Conservation (phyloP, 2,113 vertebrate species). For the Origma solitaria region DNA sequence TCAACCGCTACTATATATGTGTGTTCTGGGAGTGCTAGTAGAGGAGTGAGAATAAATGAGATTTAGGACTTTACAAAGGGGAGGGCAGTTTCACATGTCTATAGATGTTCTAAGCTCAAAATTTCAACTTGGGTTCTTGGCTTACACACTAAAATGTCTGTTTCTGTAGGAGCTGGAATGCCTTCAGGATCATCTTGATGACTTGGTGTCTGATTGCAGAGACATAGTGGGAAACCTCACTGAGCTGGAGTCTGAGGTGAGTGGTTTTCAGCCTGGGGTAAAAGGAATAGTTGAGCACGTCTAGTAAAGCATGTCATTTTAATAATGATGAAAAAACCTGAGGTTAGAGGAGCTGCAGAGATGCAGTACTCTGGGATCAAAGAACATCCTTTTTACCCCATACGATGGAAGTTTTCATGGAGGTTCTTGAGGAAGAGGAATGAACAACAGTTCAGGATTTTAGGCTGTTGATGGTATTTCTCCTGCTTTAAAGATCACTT, state of each 20-base stretch:
- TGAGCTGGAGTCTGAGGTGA: conserved; percentile 93
- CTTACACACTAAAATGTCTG: background rate
- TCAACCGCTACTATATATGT: rapidly evolving
- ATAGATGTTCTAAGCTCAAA: background rate
- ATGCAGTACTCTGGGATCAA: background rate
- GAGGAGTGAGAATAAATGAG: background rate
- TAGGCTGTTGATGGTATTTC: background rate
- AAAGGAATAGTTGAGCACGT: background rate
- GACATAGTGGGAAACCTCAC: conserved; percentile 95
- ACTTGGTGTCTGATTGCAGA: conserved; percentile 85
- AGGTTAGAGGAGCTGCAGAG: background rate
- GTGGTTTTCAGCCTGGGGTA: background rate
- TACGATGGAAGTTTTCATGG: background rate
- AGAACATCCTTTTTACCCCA: background rate
- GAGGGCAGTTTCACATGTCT: background rate
- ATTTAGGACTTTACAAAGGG: background rate
- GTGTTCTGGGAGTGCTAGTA: background rate
- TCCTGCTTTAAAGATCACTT: background rate
- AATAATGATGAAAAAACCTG: background rate
- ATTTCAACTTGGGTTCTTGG: background rate
- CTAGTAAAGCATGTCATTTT: background rate
- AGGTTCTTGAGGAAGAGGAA: background rate
- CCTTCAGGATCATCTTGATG: conserved; percentile 94
- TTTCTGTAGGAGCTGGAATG: conserved; percentile 88
- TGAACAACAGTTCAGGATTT: background rate